Evolutionary conservation across 2,888 invertebrate genomes (phyloP).

Genomic region (Pollenia labialis): DNA sequence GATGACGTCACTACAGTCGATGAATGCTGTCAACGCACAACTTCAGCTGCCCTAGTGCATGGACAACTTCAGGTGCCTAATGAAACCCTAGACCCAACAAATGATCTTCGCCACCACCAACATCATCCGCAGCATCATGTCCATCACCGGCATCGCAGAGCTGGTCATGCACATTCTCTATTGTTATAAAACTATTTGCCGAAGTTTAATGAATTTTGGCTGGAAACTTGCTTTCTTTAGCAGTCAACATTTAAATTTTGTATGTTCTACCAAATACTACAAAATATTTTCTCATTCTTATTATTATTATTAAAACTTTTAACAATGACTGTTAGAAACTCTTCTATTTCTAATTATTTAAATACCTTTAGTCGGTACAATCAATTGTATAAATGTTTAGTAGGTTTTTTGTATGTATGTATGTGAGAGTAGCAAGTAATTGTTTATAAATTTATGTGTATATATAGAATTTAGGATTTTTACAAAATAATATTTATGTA

Average conservation of each 20-base stretch:
- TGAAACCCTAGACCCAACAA: constrained; percentile 43
- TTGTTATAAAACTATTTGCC: constrained; percentile 63
- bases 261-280: not conserved
- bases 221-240: not conserved
- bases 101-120: constrained; percentile 41
- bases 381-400: constrained; percentile 42
- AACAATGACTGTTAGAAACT: constrained; percentile 49
- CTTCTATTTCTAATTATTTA: constrained; percentile 32
- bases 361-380: constrained; percentile 14
- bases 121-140: constrained; percentile 42
- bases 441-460: constrained; percentile 36
- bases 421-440: constrained; percentile 34
- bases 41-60: constrained; percentile 60
- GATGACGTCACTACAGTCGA: constrained; percentile 74
- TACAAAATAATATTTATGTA: constrained; percentile 30
- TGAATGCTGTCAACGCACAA: constrained; percentile 82
- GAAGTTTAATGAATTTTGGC: not conserved
- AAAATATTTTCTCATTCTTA: constrained; percentile 28
- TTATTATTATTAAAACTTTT: constrained; percentile 27
- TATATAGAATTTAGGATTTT: constrained; percentile 24
- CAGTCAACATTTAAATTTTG: not conserved
- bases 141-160: constrained; percentile 60
- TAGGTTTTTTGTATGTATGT: constrained; percentile 38
- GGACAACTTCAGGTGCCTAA: constrained; percentile 45
- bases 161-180: constrained; percentile 63